phyloP scores from a whole-genome alignment of 2,888 invertebrate species.

The Lasioglossum lativentre region DNA sequence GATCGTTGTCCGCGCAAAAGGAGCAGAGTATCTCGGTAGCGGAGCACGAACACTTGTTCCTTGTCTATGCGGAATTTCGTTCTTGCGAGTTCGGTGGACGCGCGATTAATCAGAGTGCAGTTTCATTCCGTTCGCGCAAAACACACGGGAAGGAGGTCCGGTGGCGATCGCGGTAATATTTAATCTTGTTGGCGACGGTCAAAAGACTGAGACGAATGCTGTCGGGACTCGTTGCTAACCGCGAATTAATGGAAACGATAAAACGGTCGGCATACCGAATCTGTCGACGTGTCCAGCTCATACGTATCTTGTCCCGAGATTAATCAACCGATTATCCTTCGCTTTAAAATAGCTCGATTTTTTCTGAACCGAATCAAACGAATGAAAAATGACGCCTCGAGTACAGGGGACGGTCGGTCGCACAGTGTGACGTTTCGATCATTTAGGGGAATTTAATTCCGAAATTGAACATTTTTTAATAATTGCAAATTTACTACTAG shows the following conservation, averaged over 20 bases:
- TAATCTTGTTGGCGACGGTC: constrained; percentile 30
- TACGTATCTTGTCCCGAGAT: neutral
- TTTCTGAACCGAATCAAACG: neutral
- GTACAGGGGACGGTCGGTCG: too few species aligned
- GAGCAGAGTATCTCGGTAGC: constrained; percentile 14
- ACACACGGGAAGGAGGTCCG: constrained; percentile 2
- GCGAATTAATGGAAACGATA: constrained; percentile 27
- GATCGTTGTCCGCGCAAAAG: constrained; percentile 33
- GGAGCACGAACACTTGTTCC: constrained; percentile 58
- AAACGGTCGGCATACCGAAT: neutral
- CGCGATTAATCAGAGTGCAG: constrained; percentile 48
- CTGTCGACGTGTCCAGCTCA: neutral
- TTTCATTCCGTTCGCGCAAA: constrained; percentile 32
- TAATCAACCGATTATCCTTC: constrained; percentile 5
- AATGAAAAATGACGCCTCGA: too few species aligned
- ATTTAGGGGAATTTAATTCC: too few species aligned
- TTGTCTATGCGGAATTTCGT: constrained; percentile 52
- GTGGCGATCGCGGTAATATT: constrained; percentile 23
- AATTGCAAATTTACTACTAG: too few species aligned
- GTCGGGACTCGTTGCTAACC: neutral
- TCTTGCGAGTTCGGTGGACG: constrained; percentile 29
- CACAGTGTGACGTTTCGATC: too few species aligned
- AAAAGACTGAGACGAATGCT: constrained; percentile 38
- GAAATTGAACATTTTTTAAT: too few species aligned
- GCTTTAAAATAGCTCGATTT: neutral